Evolutionary conservation across 2,888 invertebrate genomes (phyloP), one percentile per base, ranked within the genome.

Genomic region (Pristionchus arcanus): DNA sequence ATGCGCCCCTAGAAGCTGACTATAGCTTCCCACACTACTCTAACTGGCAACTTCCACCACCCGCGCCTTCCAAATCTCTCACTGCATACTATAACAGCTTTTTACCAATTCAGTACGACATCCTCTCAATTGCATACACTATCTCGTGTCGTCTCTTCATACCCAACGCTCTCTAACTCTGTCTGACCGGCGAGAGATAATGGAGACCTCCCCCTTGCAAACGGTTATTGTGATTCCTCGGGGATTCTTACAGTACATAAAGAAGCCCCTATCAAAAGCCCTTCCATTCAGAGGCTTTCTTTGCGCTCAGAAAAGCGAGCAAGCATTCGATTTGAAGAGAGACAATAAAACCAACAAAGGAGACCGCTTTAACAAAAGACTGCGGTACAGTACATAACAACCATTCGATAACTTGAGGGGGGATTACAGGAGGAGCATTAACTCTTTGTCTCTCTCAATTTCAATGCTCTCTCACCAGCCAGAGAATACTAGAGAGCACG

Each of bases 1-100:
- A 49, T 49, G 42, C 42, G 42, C 42, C 42, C n/a, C 42, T 49
- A 13, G 0, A 49, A 49, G 42, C 9, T 49, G 63, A 63, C 63
- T 63, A 63, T n/a, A 63, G 63, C 74, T 42, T 77, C 74, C 42
- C 74, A 77, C 74, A 49, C 81, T 81, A 81, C 81, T 63, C 63
- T 81, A 81, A 81, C 81, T 31, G 16, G 25, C 81, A 81, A 49
- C 81, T 77, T 81, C 28, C 71, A 71, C 31, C 42, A 34, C 49
- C 53, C n/a, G 21, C 81, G 37, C 31, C 77, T 25, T 81, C 49
- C 81, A 81, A 81, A 81, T 81, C 81, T 81, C 81, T 28, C 81
- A 81, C 81, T 81, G 81, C 81, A 81, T 81, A 81, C 81, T 81
- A 81, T 81, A 81, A 81, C 81, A 81, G 49, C 81, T 81, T n/a